These are phyloP conservation scores for Phrynocephalus vlangalii DNA, from an alignment of 2,797 vertebrate species.

Conservation along the genomic window DNA sequence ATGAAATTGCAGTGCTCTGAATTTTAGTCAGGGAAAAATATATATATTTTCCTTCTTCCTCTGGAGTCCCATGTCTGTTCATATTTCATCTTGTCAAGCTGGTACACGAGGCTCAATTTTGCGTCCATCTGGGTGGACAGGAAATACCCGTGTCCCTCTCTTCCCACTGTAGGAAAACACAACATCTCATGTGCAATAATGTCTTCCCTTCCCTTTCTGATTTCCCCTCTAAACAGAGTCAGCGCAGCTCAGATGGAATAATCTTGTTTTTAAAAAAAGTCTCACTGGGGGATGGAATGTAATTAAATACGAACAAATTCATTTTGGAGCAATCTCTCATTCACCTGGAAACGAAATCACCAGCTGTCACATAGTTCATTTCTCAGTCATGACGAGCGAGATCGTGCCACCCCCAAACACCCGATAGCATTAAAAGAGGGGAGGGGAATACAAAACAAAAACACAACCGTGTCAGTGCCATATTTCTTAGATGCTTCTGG, in stretches of 20 bases:
- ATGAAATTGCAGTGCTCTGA: not conserved
- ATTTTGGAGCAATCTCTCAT: not conserved
- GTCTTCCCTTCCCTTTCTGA: not conserved
- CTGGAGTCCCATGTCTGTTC: not conserved
- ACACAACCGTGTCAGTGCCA: not conserved
- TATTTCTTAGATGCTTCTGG: conserved; percentile 5
- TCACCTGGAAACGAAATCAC: not conserved
- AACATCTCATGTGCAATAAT: not conserved
- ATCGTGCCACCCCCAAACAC: not conserved
- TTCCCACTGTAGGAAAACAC: not conserved
- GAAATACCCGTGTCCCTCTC: not conserved
- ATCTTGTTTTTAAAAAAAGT: conserved; percentile 49
- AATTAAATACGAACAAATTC: conserved; percentile 58
- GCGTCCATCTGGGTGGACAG: not conserved
- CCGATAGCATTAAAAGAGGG: not conserved
- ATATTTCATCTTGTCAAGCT: not conserved
- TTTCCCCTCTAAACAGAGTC: not conserved
- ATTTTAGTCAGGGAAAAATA: not conserved
- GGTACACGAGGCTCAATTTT: not conserved
- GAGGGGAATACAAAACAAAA: not conserved
- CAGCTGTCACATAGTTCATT: not conserved
- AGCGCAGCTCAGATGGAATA: not conserved
- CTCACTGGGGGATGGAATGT: conserved; percentile 33
- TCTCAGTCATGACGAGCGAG: not conserved
- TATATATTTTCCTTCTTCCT: not conserved